Percentiles rank a stretch among this genome's conserved stretches.
These are phyloP conservation scores for Octodonta nipae DNA, from an alignment of 2,888 invertebrate genomes.

Conservation along the genomic window DNA sequence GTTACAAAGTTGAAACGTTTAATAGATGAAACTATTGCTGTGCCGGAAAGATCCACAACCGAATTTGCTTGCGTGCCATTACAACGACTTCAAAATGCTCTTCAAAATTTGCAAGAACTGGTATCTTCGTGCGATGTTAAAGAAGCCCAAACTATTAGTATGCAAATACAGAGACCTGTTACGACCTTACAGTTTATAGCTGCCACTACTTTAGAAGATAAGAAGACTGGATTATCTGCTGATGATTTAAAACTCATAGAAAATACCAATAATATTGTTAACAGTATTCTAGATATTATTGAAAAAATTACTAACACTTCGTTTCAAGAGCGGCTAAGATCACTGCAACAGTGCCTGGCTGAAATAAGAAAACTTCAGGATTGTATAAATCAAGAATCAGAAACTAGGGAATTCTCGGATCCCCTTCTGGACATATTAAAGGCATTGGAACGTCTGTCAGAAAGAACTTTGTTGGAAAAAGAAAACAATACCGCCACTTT, in stretches of 20 bases:
- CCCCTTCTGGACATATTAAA: slow-evolving; percentile 31
- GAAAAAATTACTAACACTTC: neutral
- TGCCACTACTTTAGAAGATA: slow-evolving; percentile 27
- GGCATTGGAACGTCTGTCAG: slow-evolving; percentile 23
- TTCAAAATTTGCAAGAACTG: slow-evolving; percentile 27
- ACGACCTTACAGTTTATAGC: slow-evolving; percentile 30
- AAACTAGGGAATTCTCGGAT: slow-evolving; percentile 31
- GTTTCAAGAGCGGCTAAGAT: neutral
- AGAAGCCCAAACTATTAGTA: slow-evolving; percentile 17
- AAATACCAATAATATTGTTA: slow-evolving; percentile 23
- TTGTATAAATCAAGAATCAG: slow-evolving; percentile 32
- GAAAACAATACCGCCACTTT: slow-evolving; percentile 15
- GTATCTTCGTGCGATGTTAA: slow-evolving; percentile 18
- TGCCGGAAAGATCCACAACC: slow-evolving; percentile 11
- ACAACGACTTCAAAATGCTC: slow-evolving; percentile 22
- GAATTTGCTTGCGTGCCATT: slow-evolving; percentile 17
- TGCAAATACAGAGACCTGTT: slow-evolving; percentile 29
- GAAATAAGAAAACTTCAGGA: slow-evolving; percentile 15
- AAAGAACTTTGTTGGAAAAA: slow-evolving; percentile 15
- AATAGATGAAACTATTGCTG: too few species aligned
- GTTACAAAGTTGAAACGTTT: too few species aligned
- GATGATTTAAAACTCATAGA: slow-evolving; percentile 28
- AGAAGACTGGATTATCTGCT: slow-evolving; percentile 24
- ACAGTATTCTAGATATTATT: slow-evolving; percentile 10
- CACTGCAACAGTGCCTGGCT: neutral